Percentiles rank a stretch among this genome's conserved stretches.
Evolutionary conservation across 2,888 invertebrate species (phyloP).

Genomic region (Caenorhabditis drosophilae): DNA sequence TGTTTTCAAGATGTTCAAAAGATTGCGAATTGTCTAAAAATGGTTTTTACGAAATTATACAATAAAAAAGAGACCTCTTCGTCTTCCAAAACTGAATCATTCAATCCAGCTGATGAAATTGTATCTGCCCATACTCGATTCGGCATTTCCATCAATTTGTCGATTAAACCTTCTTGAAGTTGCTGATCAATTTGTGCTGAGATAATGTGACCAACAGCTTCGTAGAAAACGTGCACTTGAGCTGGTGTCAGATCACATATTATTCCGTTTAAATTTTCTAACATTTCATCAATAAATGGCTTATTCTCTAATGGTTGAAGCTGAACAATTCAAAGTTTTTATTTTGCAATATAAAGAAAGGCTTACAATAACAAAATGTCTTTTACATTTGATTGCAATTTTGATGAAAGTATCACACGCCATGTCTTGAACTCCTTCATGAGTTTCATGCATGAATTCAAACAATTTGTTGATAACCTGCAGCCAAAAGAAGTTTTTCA

Average conservation of each 20-base stretch:
- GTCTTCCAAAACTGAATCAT: slow-evolving; percentile 68
- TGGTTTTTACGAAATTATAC: background rate
- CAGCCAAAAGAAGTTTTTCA: slow-evolving; percentile 2
- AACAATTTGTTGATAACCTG: slow-evolving; percentile 91
- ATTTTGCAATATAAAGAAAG: background rate
- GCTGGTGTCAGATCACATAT: slow-evolving; percentile 98
- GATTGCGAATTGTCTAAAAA: slow-evolving; percentile 86
- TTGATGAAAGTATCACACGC: slow-evolving; percentile 99
- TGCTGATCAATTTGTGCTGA: slow-evolving; percentile 78
- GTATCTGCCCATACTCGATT: slow-evolving; percentile 99
- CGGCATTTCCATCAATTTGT: slow-evolving; percentile 94
- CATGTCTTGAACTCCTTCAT: slow-evolving; percentile 97
- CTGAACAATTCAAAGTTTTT: slow-evolving; percentile 67
- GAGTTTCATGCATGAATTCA: slow-evolving; percentile 99
- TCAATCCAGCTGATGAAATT: slow-evolving; percentile 81
- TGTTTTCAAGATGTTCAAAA: slow-evolving; percentile 96
- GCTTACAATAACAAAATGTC: slow-evolving; percentile 85
- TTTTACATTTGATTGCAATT: slow-evolving; percentile 94
- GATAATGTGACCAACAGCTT: slow-evolving; percentile 99
- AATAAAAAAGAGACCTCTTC: slow-evolving; percentile 74
- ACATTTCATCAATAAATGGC: slow-evolving; percentile 98
- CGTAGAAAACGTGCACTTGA: slow-evolving; percentile 97
- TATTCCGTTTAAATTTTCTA: slow-evolving; percentile 91
- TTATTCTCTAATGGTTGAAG: slow-evolving; percentile 92
- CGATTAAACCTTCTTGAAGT: slow-evolving; percentile 89